A percentile compares a stretch with the other conserved stretches of the same genome.
These are phyloP conservation scores for Perca fluviatilis DNA, from an alignment of 2,113 vertebrate genomes.

Conservation along the genomic window DNA sequence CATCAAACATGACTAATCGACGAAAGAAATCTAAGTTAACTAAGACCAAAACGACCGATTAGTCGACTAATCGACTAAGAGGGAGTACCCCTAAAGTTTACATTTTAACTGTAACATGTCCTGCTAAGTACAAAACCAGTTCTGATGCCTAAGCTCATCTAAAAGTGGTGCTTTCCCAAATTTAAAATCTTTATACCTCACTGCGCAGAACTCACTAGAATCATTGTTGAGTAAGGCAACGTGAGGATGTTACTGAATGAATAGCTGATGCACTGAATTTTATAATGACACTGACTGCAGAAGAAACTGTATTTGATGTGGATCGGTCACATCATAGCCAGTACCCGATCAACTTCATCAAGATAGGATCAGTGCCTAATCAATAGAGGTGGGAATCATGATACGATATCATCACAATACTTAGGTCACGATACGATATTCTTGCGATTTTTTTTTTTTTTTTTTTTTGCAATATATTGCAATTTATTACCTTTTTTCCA, in stretches of 20 bases:
- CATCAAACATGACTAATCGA: too few species aligned
- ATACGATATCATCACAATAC: too few species aligned
- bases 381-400: too few species aligned
- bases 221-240: neutral
- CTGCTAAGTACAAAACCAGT: neutral
- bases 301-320: neutral
- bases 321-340: neutral
- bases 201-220: neutral
- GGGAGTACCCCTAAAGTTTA: too few species aligned
- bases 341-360: neutral
- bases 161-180: too few species aligned
- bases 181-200: neutral
- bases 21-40: too few species aligned
- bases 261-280: neutral
- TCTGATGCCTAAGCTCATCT: neutral
- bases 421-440: too few species aligned
- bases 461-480: too few species aligned
- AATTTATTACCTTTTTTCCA: too few species aligned
- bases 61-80: too few species aligned
- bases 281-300: neutral
- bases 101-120: neutral
- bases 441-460: too few species aligned
- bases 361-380: neutral
- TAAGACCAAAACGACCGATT: too few species aligned
- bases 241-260: neutral